phyloP scores from a whole-genome alignment of 2,888 invertebrate genomes.

The Phortica magna region DNA sequence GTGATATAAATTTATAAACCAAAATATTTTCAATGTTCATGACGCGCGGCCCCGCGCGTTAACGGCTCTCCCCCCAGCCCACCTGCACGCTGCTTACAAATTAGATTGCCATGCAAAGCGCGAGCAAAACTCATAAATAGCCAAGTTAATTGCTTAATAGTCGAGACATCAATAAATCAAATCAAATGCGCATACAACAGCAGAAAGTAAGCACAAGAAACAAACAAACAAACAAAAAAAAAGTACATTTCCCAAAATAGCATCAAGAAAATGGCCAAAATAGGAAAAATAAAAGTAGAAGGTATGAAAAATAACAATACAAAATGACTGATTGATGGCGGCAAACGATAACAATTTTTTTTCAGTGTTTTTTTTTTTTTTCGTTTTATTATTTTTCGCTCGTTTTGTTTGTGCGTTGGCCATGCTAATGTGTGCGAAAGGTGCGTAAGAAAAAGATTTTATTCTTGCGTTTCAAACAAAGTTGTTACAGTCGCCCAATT shows the following conservation, averaged over 20 bases:
- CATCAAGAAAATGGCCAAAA: constrained; percentile 13
- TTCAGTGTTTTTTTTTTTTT: not conserved
- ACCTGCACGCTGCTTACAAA: not conserved
- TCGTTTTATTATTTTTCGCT: too few species aligned
- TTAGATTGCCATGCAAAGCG: not conserved
- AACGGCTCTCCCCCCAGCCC: not conserved
- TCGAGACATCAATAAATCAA: constrained; percentile 70
- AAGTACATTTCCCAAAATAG: not conserved
- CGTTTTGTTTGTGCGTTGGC: not conserved
- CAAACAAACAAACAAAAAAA: constrained; percentile 39
- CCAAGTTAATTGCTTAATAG: constrained; percentile 67
- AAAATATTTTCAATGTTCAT: not conserved
- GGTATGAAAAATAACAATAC: constrained; percentile 49
- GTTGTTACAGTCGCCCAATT: not conserved
- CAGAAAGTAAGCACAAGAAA: constrained; percentile 50
- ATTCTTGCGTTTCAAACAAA: too few species aligned
- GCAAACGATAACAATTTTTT: constrained; percentile 55
- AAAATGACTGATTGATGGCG: constrained; percentile 70
- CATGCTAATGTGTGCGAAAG: not conserved
- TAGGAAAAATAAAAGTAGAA: not conserved
- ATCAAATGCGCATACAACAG: constrained; percentile 60
- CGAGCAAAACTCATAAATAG: constrained; percentile 31
- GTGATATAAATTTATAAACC: not conserved
- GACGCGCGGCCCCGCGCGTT: too few species aligned
- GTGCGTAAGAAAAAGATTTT: too few species aligned